Base-by-base conservation (phyloP, 2,113 vertebrate genomes). In the Nerophis lumbriciformis region DNA sequence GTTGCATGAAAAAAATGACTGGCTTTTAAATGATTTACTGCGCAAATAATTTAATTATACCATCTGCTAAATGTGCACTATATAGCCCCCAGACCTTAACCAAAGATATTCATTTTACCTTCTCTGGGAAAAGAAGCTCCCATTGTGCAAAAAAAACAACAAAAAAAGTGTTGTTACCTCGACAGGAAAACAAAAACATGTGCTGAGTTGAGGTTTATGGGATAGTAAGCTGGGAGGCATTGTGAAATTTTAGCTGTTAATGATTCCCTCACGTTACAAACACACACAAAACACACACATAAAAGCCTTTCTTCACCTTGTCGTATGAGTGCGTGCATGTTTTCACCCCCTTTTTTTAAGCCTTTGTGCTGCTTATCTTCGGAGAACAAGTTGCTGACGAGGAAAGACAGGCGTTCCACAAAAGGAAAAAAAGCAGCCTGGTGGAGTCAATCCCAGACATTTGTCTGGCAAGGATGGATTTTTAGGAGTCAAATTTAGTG, bases 371-470 rank as follows among this genome's bases (percentile, higher is more conserved):
- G 72, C 63, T 59, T 59, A 58, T 81, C 77, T 79, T 80, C 62
- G 45, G 75, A 73, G 74, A 58, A 73, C 68, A 78, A 68, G 53
- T 78, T 80, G 80, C 81, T 84, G 79, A 82, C 53, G 39, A 72
- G 68, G 56, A 64, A 48, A 71, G 66, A 78, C 68, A 59, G 59
- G 61, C 52, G n/a, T 55, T 55, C 62, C 70, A 63, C 62, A 45
- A 53, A 68, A 37, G 39, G 66, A 36, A 45, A 48, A 68, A 53
- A 36, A 38, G 15, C 13, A 73, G 56, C 48, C 48, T 19, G 19
- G 15, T 15, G 56, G 65, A 66, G 57, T 75, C 56, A 67, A 54
- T 54, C 66, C 50, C 76, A 67, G 63, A 66, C 51, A 72, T 71
- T 45, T 66, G 47, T 60, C 53, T 75, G 49, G 75, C 72, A 59